Evolutionary conservation across 2,113 vertebrate species (phyloP), one percentile per base, ranked within the genome.

Genomic region (Oncorhynchus masou): DNA sequence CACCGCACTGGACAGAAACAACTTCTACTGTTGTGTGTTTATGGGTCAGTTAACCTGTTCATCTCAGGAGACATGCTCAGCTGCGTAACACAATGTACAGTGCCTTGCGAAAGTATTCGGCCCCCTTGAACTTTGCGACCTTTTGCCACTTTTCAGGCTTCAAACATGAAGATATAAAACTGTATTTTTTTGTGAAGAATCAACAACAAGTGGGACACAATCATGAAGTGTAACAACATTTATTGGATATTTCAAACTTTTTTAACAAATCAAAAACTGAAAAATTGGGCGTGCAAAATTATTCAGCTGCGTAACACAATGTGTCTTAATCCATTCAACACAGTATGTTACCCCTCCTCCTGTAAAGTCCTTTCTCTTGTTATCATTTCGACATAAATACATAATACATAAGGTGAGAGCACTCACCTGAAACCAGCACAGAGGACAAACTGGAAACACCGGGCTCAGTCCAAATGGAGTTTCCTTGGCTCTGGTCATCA

Each of bases 371-470:
- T 31, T 29, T 67, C 39, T 11, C 65, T 67, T 19, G 5, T 67
- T 29, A 16, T 67, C 25, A 7, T 7, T 16, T 22, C 1, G 1
- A 45, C 39, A 45, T 45, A 29, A 29, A 15, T 67, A 7, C 27
- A 67, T 19, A 29, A 15, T 67, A 7, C 27, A 67, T 19, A 19
- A 67, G 4, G 5, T 31, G 6, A 22, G 19, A 31, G 27, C 27
- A 22, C 68, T 34, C 88, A 91, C 89, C 90, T 87, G 88, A 88
- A 22, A 72, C 82, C 5, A 84, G 78, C 6, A 82, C 70, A 71
- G 76, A 3, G 20, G 82, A 71, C 7, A 6, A 6, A 24, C 34
- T 60, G 25, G 13, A 39, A 19, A 54, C 51, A 54, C 51, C 51
- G 51, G 51, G 12, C 49, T 74, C 62, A 2, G 31, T 60, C 69